Evolutionary conservation across 2,797 vertebrate species (phyloP).

Genomic region (Propithecus perrieri): DNA sequence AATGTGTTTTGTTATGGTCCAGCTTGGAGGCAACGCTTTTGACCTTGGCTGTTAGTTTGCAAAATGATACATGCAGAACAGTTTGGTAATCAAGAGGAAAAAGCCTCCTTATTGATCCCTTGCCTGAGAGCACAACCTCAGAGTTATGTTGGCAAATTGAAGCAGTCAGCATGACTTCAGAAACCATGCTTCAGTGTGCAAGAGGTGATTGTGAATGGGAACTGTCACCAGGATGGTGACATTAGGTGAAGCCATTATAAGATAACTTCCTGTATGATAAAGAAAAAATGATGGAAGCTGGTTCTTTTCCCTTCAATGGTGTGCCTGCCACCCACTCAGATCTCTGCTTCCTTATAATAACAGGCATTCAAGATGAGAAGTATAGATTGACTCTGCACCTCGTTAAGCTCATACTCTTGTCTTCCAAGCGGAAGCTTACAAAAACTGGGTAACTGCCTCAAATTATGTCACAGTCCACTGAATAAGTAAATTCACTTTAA

Average conservation of each 20-base stretch:
- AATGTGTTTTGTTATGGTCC: neutral
- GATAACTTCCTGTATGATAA: neutral
- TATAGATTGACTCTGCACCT: neutral
- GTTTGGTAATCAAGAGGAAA: neutral
- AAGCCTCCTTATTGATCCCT: neutral
- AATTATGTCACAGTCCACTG: conserved; percentile 13
- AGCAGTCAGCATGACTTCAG: neutral
- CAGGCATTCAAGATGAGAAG: neutral
- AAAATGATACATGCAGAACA: neutral
- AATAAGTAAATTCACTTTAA: conserved; percentile 27
- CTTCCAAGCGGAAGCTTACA: conserved; percentile 30
- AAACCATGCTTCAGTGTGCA: neutral
- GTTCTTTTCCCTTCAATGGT: neutral
- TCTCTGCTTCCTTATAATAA: neutral
- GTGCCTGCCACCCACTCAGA: neutral
- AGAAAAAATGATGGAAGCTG: neutral
- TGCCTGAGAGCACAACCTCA: neutral
- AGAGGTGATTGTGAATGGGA: neutral
- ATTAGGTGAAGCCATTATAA: neutral
- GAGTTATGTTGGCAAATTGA: neutral
- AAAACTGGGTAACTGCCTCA: neutral
- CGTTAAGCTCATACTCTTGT: conserved; percentile 27
- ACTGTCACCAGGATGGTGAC: neutral
- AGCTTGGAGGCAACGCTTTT: neutral
- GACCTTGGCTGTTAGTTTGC: conserved; percentile 44